Conservation (phyloP, 2,797 vertebrate species). For the Hirundo rustica region DNA sequence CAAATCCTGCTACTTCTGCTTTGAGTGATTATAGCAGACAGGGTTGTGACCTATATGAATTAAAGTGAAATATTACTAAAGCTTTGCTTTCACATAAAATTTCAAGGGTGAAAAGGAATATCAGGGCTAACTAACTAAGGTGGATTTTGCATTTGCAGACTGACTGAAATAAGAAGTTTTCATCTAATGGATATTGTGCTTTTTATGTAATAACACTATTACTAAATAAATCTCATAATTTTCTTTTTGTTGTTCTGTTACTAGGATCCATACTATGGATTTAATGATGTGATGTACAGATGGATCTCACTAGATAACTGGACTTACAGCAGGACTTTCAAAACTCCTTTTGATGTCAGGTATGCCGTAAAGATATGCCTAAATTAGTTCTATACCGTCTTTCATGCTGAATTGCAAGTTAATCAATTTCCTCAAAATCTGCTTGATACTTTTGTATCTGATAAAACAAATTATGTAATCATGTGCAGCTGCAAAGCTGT, state of each 20-base stretch:
- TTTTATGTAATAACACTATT: not conserved
- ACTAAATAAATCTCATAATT: not conserved
- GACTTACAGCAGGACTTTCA: constrained; percentile 88
- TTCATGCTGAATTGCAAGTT: not conserved
- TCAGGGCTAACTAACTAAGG: not conserved
- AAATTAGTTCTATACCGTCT: not conserved
- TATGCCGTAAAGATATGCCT: constrained; percentile 32
- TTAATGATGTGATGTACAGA: constrained; percentile 88
- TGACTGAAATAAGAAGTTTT: not conserved
- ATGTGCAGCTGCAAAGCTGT: not conserved
- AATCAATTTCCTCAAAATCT: not conserved
- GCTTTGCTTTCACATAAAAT: not conserved
- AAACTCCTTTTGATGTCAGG: constrained; percentile 72
- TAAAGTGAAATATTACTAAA: not conserved
- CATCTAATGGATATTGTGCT: not conserved
- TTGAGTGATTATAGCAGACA: not conserved
- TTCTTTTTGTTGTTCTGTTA: constrained; percentile 26
- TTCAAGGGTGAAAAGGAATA: not conserved
- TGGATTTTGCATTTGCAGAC: not conserved
- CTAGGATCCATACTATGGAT: constrained; percentile 93
- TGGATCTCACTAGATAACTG: constrained; percentile 94
- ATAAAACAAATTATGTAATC: not conserved
- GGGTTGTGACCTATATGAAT: not conserved
- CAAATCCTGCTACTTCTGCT: not conserved
- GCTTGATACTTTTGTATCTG: not conserved